Percentiles rank a stretch among this genome's conserved stretches.
Evolutionary conservation across 2,888 invertebrate genomes (phyloP).

Genomic region (Drosophila prostipennis): DNA sequence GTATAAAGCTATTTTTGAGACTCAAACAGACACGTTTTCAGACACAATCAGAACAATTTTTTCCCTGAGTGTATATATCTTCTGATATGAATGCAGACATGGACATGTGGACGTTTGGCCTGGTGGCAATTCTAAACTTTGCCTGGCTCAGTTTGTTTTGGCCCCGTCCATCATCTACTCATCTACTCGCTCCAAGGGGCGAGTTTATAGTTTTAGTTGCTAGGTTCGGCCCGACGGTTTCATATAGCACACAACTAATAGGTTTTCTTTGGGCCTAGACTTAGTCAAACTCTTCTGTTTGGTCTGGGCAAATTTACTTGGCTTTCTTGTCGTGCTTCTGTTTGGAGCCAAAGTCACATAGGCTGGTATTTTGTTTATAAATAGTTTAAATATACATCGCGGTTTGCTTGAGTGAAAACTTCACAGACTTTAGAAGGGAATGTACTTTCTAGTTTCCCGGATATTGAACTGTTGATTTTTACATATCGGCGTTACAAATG

Average conservation of each 20-base stretch:
- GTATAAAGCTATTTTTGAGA: too few species aligned
- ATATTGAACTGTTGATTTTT: background rate
- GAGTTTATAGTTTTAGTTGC: slow-evolving; percentile 64
- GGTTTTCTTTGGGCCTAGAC: slow-evolving; percentile 65
- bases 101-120: slow-evolving; percentile 27
- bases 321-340: slow-evolving; percentile 11
- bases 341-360: slow-evolving; percentile 3
- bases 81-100: slow-evolving; percentile 11
- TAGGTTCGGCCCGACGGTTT: slow-evolving; percentile 50
- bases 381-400: slow-evolving; percentile 35
- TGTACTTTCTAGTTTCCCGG: background rate
- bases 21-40: too few species aligned
- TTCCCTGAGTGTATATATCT: too few species aligned
- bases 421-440: slow-evolving; percentile 27
- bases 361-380: slow-evolving; percentile 24
- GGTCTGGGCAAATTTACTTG: slow-evolving; percentile 47
- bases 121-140: slow-evolving; percentile 65
- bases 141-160: slow-evolving; percentile 10
- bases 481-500: background rate
- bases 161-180: slow-evolving; percentile 32
- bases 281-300: slow-evolving; percentile 37
- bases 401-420: slow-evolving; percentile 31
- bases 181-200: slow-evolving; percentile 16
- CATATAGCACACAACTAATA: slow-evolving; percentile 67
- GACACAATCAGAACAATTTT: too few species aligned